These are phyloP conservation scores for Platygyra sinensis DNA, from an alignment of 64 coral and sea anemone species.

Conservation along the genomic window DNA sequence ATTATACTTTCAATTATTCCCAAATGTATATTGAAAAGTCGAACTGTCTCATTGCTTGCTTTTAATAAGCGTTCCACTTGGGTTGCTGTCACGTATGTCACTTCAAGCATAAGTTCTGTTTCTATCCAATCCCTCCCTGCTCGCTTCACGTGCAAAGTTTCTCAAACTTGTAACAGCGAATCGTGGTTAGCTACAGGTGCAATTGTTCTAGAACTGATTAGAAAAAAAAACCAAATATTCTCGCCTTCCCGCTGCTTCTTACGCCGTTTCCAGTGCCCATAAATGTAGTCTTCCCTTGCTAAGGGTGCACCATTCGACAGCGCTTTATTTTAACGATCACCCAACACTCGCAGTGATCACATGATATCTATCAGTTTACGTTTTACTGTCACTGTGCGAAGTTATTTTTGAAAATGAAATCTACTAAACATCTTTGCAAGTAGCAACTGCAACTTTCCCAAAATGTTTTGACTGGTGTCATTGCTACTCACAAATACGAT, in stretches of 20 bases:
- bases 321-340: neutral
- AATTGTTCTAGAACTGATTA: neutral
- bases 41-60: conserved; percentile 2
- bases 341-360: neutral
- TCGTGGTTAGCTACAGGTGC: neutral
- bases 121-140: neutral
- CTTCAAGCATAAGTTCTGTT: neutral
- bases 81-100: neutral
- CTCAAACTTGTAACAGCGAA: neutral
- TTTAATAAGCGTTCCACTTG: conserved; percentile 21
- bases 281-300: neutral
- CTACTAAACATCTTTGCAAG: neutral
- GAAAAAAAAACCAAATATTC: neutral
- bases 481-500: neutral
- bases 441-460: neutral
- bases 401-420: neutral
- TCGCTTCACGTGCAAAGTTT: neutral
- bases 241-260: neutral
- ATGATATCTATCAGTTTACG: neutral
- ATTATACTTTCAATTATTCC: neutral
- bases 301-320: neutral
- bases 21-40: neutral
- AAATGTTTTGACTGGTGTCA: neutral
- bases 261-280: neutral
- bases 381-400: neutral